Evolutionary conservation across 2,888 invertebrate species (phyloP).

Genomic region (Lasius platythorax): DNA sequence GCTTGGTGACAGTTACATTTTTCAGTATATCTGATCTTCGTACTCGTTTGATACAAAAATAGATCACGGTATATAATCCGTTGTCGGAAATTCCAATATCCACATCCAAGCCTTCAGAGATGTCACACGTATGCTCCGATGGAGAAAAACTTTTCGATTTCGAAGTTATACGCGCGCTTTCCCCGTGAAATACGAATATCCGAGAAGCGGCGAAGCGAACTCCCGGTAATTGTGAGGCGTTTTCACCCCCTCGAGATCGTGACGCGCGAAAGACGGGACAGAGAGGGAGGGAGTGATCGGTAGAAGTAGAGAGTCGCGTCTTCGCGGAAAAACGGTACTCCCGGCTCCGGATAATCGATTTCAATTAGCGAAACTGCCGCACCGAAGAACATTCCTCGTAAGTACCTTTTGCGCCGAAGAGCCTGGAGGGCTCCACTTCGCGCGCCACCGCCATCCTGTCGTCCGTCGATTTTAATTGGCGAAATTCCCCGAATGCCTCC

Average conservation of each 20-base stretch:
- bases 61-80: not conserved
- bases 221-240: conserved; percentile 67
- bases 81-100: conserved; percentile 6
- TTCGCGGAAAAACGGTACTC: conserved; percentile 58
- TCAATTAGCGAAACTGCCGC: conserved; percentile 78
- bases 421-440: conserved; percentile 39
- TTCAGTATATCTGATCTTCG: not conserved
- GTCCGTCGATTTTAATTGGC: conserved; percentile 76
- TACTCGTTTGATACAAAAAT: not conserved
- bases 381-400: conserved; percentile 72
- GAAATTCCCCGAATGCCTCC: conserved; percentile 71
- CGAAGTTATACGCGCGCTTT: conserved; percentile 33
- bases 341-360: conserved; percentile 75
- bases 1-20: not conserved
- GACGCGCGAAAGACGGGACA: not conserved
- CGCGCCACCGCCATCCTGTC: conserved; percentile 43
- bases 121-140: conserved; percentile 9
- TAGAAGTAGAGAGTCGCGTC: conserved; percentile 55
- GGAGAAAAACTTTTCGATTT: conserved; percentile 46
- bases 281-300: not conserved
- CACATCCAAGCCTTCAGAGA: not conserved
- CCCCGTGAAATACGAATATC: conserved; percentile 74
- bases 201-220: conserved; percentile 66
- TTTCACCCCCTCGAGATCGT: conserved; percentile 39
- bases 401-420: conserved; percentile 71